A percentile compares a stretch with the other conserved stretches of the same genome.
phyloP scores from a whole-genome alignment of 1,140 invertebrate genomes.

The Ganaspis sp. region DNA sequence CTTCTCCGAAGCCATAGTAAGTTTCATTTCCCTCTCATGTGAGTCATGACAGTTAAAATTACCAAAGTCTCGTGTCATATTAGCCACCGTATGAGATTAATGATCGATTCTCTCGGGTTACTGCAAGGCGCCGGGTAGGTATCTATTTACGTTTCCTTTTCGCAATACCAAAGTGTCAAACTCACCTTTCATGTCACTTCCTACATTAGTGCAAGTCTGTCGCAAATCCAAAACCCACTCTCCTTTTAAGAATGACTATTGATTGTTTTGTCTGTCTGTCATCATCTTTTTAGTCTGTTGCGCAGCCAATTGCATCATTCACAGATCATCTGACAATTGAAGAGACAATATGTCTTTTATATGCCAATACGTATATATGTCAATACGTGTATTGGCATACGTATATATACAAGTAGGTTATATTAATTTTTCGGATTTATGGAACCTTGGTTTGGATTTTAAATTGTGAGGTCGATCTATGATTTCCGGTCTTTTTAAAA shows the following conservation, averaged over 20 bases:
- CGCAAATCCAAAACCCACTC: conserved; percentile 22
- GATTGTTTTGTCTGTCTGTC: background rate
- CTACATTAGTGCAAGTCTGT: conserved; percentile 13
- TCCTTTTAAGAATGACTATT: background rate
- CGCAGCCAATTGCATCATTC: background rate
- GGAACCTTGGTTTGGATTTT: too few species aligned
- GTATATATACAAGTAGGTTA: too few species aligned
- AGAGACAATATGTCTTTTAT: too few species aligned
- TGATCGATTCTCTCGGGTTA: conserved; percentile 11
- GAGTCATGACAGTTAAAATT: conserved; percentile 1
- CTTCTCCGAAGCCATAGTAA: background rate
- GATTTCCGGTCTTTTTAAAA: background rate
- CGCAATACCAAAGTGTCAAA: conserved; percentile 18
- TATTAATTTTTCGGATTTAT: too few species aligned
- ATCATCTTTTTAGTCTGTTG: background rate
- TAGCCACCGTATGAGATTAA: conserved; percentile 19
- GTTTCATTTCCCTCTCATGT: background rate
- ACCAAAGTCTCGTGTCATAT: conserved; percentile 11
- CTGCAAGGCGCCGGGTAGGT: background rate
- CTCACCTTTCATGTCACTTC: background rate
- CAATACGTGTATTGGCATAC: too few species aligned
- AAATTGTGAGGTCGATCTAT: background rate
- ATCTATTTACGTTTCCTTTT: conserved; percentile 16
- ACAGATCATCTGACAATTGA: background rate
- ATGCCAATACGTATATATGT: too few species aligned